Percentiles rank a stretch among this genome's conserved stretches.
phyloP scores from a whole-genome alignment of 2,797 vertebrate species.

The Harpagifer antarcticus region DNA sequence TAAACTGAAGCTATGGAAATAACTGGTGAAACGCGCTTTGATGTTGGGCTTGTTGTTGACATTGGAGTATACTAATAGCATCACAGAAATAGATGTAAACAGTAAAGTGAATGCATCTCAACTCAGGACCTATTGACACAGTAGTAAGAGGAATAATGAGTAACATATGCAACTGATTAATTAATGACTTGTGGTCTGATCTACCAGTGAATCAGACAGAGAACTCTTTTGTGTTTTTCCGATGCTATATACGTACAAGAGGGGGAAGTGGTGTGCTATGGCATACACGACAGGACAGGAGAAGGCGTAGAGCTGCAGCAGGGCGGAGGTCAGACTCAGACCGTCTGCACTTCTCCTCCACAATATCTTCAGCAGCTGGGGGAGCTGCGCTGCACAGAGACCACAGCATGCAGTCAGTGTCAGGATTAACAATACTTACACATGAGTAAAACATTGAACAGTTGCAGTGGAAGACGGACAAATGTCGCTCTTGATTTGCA shows the following conservation, averaged over 20 bases:
- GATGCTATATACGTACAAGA: slow-evolving; percentile 79
- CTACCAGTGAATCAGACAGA: not conserved
- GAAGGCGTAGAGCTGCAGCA: slow-evolving; percentile 86
- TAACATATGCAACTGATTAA: not conserved
- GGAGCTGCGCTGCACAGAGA: slow-evolving; percentile 82
- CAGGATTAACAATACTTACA: not conserved
- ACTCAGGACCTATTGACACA: not conserved
- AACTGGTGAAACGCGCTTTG: not conserved
- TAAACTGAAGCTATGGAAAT: not conserved
- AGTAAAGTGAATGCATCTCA: not conserved
- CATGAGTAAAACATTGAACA: not conserved
- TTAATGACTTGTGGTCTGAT: not conserved
- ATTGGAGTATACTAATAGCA: no score
- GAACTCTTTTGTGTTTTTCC: not conserved
- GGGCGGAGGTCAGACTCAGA: slow-evolving; percentile 81
- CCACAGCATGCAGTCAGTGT: not conserved
- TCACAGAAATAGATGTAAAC: not conserved
- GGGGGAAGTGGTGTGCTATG: slow-evolving; percentile 83
- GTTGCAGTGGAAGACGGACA: not conserved
- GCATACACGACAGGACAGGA: slow-evolving; percentile 86
- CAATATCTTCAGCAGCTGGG: slow-evolving; percentile 87
- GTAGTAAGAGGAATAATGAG: not conserved
- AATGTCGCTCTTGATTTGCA: not conserved
- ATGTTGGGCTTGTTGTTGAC: not conserved
- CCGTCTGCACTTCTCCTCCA: slow-evolving; percentile 84